A percentile compares a stretch with the other conserved stretches of the same genome.
Evolutionary conservation across 2,888 invertebrate genomes (phyloP).

Genomic region (Napeogenes sylphis): DNA sequence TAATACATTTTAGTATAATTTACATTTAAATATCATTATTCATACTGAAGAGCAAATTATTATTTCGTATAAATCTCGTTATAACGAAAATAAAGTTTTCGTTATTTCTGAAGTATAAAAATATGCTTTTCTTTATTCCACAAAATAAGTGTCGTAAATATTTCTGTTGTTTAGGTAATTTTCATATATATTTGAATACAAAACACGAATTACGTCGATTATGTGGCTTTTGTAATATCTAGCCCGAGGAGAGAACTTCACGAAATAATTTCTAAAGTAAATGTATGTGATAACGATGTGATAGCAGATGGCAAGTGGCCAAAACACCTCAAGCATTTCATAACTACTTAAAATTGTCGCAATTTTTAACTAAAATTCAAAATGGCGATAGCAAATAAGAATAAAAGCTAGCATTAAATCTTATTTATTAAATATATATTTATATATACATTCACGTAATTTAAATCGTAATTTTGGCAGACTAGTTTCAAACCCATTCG

Average conservation of each 20-base stretch:
- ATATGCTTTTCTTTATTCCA: too few species aligned
- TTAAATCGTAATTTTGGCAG: too few species aligned
- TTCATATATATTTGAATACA: neutral
- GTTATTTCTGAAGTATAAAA: too few species aligned
- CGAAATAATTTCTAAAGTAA: slow-evolving; percentile 20
- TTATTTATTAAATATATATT: too few species aligned
- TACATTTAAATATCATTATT: too few species aligned
- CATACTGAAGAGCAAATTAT: too few species aligned
- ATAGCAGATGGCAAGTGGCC: slow-evolving; percentile 34
- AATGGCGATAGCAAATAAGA: neutral
- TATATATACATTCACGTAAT: too few species aligned
- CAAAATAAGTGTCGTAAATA: neutral
- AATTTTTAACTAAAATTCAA: slow-evolving; percentile 1
- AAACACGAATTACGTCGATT: neutral
- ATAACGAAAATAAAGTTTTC: too few species aligned
- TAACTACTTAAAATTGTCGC: slow-evolving; percentile 20
- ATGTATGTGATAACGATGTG: slow-evolving; percentile 31
- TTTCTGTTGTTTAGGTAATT: neutral
- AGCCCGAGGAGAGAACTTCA: slow-evolving; percentile 22
- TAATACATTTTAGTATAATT: too few species aligned
- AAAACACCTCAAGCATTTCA: slow-evolving; percentile 19
- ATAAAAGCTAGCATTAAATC: too few species aligned
- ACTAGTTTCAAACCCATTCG: too few species aligned
- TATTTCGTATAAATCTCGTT: too few species aligned
- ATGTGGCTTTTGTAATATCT: slow-evolving; percentile 22